These are phyloP conservation scores for Drosophila maculinotata DNA, from an alignment of 2,888 invertebrate genomes.

Conservation along the genomic window DNA sequence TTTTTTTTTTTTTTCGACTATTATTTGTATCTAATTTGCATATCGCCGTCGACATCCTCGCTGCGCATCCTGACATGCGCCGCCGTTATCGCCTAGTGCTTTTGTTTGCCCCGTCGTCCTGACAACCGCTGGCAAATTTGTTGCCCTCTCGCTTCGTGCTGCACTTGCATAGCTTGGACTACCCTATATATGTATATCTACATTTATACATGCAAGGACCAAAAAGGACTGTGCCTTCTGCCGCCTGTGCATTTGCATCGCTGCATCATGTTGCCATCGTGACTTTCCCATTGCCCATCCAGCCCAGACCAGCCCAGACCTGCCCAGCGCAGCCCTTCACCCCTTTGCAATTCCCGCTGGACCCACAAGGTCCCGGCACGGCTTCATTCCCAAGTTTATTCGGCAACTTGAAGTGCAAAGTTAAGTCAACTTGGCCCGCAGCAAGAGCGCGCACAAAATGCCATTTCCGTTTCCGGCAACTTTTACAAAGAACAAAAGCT, in stretches of 20 bases:
- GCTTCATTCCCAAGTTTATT: slow-evolving; percentile 72
- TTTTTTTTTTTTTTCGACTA: slow-evolving; percentile 46
- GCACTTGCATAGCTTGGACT: slow-evolving; percentile 23
- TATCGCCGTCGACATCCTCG: slow-evolving; percentile 69
- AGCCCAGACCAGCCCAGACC: too few relatives aligned
- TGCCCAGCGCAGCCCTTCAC: too few relatives aligned
- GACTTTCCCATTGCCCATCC: slow-evolving; percentile 19
- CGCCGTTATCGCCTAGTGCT: slow-evolving; percentile 49
- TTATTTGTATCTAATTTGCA: slow-evolving; percentile 82
- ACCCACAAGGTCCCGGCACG: slow-evolving; percentile 40
- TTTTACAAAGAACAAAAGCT: slow-evolving; percentile 65
- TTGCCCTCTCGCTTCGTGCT: slow-evolving; percentile 30
- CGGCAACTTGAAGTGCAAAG: slow-evolving; percentile 78
- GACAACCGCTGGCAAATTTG: slow-evolving; percentile 71
- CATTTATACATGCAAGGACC: neutral
- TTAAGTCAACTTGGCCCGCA: slow-evolving; percentile 71
- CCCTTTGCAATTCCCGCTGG: too few relatives aligned
- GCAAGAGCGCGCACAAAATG: slow-evolving; percentile 67
- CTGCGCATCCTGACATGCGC: slow-evolving; percentile 67
- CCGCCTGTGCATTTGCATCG: slow-evolving; percentile 68
- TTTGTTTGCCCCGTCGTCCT: slow-evolving; percentile 66
- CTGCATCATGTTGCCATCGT: slow-evolving; percentile 50
- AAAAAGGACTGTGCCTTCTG: neutral
- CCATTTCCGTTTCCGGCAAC: slow-evolving; percentile 80
- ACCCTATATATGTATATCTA: slow-evolving; percentile 11